A percentile compares a stretch with the other conserved stretches of the same genome.
Conservation (phyloP, 2,797 vertebrate species). For the Tenualosa ilisha region DNA sequence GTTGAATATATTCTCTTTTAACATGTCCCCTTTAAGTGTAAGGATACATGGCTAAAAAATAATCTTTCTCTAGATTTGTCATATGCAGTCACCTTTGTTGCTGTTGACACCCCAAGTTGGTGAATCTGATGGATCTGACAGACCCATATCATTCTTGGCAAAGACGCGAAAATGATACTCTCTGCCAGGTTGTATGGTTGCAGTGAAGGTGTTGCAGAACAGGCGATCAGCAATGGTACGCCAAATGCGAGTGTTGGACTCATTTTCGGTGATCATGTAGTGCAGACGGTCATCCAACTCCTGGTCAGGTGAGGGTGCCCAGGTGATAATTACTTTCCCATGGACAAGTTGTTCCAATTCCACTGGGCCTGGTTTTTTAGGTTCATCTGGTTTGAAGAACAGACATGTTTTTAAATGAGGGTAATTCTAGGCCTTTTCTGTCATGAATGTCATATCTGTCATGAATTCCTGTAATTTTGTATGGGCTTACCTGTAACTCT, state of each 20-base stretch:
- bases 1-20: too few relatives aligned
- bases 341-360: constrained; percentile 78
- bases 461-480: neutral
- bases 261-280: constrained; percentile 77
- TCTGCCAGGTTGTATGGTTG: constrained; percentile 72
- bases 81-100: constrained; percentile 68
- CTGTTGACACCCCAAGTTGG: constrained; percentile 77
- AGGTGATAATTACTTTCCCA: constrained; percentile 77
- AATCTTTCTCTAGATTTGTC: too few relatives aligned
- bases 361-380: constrained; percentile 80
- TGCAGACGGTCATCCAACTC: constrained; percentile 71
- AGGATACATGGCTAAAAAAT: too few relatives aligned
- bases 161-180: constrained; percentile 85
- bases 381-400: constrained; percentile 70
- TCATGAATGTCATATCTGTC: neutral
- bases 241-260: constrained; percentile 77
- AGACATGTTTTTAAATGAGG: neutral
- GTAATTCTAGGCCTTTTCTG: neutral
- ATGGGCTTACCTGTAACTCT: constrained; percentile 77
- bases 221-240: constrained; percentile 74
- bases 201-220: constrained; percentile 79
- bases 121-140: constrained; percentile 80
- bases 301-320: constrained; percentile 84
- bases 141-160: constrained; percentile 84
- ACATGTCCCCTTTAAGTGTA: too few relatives aligned